phyloP scores from a whole-genome alignment of 2,113 vertebrate genomes.

The Gobiocypris rarus region DNA sequence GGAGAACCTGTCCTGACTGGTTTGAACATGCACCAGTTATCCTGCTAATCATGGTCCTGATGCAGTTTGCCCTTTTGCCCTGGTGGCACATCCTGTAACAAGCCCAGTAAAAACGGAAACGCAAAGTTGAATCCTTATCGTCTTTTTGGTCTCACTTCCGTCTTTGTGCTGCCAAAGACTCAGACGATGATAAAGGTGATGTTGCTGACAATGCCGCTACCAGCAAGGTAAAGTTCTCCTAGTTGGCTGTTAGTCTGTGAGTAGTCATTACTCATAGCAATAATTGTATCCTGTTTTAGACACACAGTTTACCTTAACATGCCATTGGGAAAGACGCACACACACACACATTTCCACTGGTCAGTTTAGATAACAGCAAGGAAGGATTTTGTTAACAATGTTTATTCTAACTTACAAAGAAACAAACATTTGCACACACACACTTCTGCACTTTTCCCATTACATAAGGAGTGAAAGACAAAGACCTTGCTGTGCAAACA shows the following conservation, averaged over 20 bases:
- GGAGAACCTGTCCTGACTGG: conserved; percentile 19
- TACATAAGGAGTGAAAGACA: conserved; percentile 1
- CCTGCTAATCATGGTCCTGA: conserved; percentile 19
- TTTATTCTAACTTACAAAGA: conserved; percentile 13
- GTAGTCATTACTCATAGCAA: conserved; percentile 3
- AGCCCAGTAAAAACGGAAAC: conserved; percentile 20
- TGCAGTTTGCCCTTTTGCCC: conserved; percentile 24
- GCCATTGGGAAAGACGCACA: background rate
- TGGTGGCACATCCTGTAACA: conserved; percentile 16
- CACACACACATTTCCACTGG: conserved; percentile 3
- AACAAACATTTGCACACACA: conserved; percentile 19
- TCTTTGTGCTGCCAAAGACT: conserved; percentile 2
- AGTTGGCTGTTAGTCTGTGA: background rate
- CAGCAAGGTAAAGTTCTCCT: background rate
- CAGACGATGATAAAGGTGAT: conserved; percentile 12
- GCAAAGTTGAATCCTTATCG: conserved; percentile 24
- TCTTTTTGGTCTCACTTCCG: conserved; percentile 4
- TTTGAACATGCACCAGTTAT: conserved; percentile 6
- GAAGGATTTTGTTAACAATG: conserved; percentile 35
- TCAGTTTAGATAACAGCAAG: conserved; percentile 19
- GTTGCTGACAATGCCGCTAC: background rate
- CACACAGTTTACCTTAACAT: background rate
- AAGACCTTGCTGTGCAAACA: conserved; percentile 31
- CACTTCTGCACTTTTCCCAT: background rate
- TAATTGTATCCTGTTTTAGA: background rate